Evolutionary conservation across 1,140 invertebrate species (phyloP).

Genomic region (Bactericera cockerelli): DNA sequence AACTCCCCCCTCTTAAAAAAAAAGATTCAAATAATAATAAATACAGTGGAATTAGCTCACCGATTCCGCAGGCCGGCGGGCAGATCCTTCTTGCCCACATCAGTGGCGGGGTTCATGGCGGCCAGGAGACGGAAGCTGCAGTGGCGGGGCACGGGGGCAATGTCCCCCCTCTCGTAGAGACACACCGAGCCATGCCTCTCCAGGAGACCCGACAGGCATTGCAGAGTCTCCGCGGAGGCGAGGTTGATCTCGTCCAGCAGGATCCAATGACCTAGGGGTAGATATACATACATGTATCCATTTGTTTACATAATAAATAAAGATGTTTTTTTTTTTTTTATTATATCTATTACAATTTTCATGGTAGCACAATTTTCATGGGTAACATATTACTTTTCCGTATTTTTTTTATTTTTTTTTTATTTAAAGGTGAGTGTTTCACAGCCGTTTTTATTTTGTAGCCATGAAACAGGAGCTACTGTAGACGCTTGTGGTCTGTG

Average conservation of each 20-base stretch:
- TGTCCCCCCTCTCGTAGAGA: slow-evolving; percentile 74
- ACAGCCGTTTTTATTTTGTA: no score
- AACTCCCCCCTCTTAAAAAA: no score
- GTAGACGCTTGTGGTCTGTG: no score
- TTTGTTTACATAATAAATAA: no score
- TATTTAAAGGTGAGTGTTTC: no score
- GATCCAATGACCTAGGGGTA: slow-evolving; percentile 62
- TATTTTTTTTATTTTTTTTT: no score
- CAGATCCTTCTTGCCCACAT: slow-evolving; percentile 96
- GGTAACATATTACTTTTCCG: no score
- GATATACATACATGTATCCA: no score
- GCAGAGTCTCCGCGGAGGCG: slow-evolving; percentile 86
- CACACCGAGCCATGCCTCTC: slow-evolving; percentile 66
- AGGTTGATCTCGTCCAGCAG: slow-evolving; percentile 96
- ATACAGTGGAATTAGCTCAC: no score
- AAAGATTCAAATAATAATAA: no score
- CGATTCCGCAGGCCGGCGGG: slow-evolving; percentile 81
- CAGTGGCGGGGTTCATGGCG: slow-evolving; percentile 99
- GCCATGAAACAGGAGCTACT: no score
- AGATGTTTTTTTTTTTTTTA: no score
- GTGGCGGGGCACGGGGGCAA: slow-evolving; percentile 62
- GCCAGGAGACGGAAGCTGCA: slow-evolving; percentile 89
- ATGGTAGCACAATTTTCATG: background rate
- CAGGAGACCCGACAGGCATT: slow-evolving; percentile 83
- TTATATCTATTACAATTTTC: background rate